These are phyloP conservation scores for Sinocyclocheilus rhinocerous DNA, from an alignment of 2,113 vertebrate genomes.

Conservation along the genomic window DNA sequence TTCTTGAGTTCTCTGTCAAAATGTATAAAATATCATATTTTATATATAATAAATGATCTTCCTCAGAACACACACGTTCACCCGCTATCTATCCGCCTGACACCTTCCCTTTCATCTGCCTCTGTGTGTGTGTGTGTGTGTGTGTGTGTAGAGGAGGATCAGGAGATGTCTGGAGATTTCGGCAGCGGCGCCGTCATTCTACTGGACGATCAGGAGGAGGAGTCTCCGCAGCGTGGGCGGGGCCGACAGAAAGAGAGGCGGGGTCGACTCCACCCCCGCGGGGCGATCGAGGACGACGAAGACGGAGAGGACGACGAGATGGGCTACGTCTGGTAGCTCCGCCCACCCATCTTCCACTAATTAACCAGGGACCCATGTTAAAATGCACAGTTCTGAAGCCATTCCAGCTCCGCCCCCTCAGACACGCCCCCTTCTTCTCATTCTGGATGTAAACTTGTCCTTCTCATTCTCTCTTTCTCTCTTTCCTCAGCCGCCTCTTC, in stretches of 20 bases:
- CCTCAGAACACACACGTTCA: constrained; percentile 30
- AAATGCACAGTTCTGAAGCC: constrained; percentile 81
- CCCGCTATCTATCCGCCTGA: constrained; percentile 10
- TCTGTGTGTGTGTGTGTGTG: constrained; percentile 17
- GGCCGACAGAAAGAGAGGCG: constrained; percentile 82
- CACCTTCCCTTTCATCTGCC: constrained; percentile 16
- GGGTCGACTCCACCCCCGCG: constrained; percentile 82
- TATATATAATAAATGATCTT: constrained; percentile 52
- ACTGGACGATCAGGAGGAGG: constrained; percentile 90
- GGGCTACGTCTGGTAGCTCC: constrained; percentile 84
- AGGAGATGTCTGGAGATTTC: constrained; percentile 94
- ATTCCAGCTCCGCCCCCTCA: constrained; percentile 65
- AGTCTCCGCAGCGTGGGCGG: constrained; percentile 75
- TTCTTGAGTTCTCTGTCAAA: constrained; percentile 31
- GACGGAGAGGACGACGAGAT: constrained; percentile 92
- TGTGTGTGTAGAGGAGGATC: constrained; percentile 76
- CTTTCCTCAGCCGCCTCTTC: background rate
- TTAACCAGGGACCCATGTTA: constrained; percentile 73
- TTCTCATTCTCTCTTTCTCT: constrained; percentile 31
- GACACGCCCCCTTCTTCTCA: constrained; percentile 17
- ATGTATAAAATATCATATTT: constrained; percentile 46
- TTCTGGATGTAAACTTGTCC: background rate
- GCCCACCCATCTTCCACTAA: constrained; percentile 61
- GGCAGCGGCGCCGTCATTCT: constrained; percentile 81
- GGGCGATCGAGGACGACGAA: constrained; percentile 89